Base-by-base conservation (phyloP, 1,140 invertebrate species). In the Neodiprion virginianus region DNA sequence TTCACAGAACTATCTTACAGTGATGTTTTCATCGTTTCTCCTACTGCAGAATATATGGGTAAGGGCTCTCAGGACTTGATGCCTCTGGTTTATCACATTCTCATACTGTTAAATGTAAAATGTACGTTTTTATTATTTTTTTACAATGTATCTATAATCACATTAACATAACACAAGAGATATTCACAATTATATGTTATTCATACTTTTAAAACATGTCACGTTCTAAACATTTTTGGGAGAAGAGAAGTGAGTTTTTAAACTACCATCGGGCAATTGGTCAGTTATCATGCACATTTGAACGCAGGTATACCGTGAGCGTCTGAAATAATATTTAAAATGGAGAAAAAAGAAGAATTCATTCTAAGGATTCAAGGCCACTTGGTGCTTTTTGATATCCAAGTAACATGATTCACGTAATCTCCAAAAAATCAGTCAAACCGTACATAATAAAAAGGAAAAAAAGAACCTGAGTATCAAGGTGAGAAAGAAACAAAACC, bases 101-200 rank as follows among this genome's bases (percentile, higher is more conserved):
- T 40, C 28, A 40, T 47, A 12, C 66, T 77, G 74, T 14, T 84
- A 86, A 86, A 87, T 87, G 86, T 86, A 88, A 88, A 88, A 88
- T 87, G 87, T 88, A 87, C 87, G 86, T 83, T 88, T 88, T 88
- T 88, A 88, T 87, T 88, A 86, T 87, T 78, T 85, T 79, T 88
- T 88, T 87, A 87, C 85, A 87, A 83, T 87, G 81, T 86, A 83
- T 80, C 84, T 86, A 80, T 82, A 87, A 87, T 87, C 84, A 88
- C 85, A 86, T 87, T 85, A 87, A 88, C 82, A 76, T 88, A 88
- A 87, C 86, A 88, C 84, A 88, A 87, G 81, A 85, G 82, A 84
- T 85, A 85, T 88, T 87, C 82, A 88, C 86, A 88, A 88, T 87
- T 82, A 86, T 87, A 86, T 83, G 80, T 74, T 76, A 80, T 80